These are phyloP conservation scores for Callocephalon fimbriatum DNA, from an alignment of 2,113 vertebrate species.

Conservation along the genomic window DNA sequence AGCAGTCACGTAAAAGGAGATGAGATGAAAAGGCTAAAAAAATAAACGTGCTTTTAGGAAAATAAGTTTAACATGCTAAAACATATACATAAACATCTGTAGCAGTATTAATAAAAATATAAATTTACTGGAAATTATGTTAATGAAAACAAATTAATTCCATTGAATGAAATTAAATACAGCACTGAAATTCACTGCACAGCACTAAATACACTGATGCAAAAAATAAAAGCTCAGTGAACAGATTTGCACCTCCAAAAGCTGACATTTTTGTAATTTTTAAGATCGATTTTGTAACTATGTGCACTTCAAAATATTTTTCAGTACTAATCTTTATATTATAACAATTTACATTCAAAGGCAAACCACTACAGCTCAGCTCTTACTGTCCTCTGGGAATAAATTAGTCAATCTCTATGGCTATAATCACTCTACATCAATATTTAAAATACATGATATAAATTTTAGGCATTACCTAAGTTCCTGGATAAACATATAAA, in stretches of 20 bases:
- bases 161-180: conserved; percentile 69
- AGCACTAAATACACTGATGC: conserved; percentile 34
- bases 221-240: conserved; percentile 17
- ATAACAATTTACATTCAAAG: conserved; percentile 77
- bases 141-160: conserved; percentile 70
- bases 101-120: conserved; percentile 65
- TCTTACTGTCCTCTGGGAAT: conserved; percentile 80
- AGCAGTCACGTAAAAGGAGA: conserved; percentile 37
- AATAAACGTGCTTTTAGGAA: not conserved
- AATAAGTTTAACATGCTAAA: conserved; percentile 49
- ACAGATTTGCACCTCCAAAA: conserved; percentile 39
- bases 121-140: conserved; percentile 59
- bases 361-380: conserved; percentile 72
- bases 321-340: conserved; percentile 58
- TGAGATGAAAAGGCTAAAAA: conserved; percentile 28
- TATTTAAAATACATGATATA: conserved; percentile 71
- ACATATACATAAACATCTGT: conserved; percentile 21
- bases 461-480: conserved; percentile 43
- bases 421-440: conserved; percentile 66
- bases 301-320: conserved; percentile 70
- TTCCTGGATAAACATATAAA: conserved; percentile 55
- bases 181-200: conserved; percentile 59
- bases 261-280: conserved; percentile 54
- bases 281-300: conserved; percentile 26
- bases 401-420: conserved; percentile 77